phyloP scores from a whole-genome alignment of 2,113 vertebrate species.

The Nycticryphes semicollaris region DNA sequence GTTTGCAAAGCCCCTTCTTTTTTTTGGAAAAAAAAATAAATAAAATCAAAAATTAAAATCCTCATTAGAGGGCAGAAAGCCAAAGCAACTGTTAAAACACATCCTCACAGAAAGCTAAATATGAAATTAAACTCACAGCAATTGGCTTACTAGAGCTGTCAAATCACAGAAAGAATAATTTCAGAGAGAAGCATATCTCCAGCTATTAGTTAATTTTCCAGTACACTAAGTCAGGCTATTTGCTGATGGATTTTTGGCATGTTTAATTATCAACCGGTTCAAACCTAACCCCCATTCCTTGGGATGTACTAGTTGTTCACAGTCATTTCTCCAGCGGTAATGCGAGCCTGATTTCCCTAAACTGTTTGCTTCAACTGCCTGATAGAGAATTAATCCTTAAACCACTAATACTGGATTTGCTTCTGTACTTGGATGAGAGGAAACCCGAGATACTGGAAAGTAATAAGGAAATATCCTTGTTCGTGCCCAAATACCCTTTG shows the following conservation, averaged over 20 bases:
- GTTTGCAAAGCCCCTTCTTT: background rate
- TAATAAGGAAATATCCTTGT: background rate
- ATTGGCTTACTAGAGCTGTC: background rate
- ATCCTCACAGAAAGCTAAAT: background rate
- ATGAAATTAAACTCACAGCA: background rate
- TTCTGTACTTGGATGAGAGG: background rate
- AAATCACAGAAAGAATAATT: background rate
- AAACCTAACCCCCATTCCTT: background rate
- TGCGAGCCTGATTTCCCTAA: background rate
- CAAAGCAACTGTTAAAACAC: background rate
- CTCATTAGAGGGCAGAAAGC: background rate
- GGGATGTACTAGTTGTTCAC: background rate
- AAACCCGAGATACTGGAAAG: background rate
- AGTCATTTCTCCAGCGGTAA: background rate
- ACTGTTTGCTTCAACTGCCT: background rate
- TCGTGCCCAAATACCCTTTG: background rate
- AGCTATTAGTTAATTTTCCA: slow-evolving; percentile 40
- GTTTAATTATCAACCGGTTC: background rate
- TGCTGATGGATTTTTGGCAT: slow-evolving; percentile 11
- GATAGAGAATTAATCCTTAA: background rate
- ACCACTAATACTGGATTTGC: background rate
- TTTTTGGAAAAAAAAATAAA: background rate
- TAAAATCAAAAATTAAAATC: background rate
- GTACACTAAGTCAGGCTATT: background rate
- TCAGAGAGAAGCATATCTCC: background rate